These are phyloP conservation scores for Podarcis muralis DNA, from an alignment of 2,113 vertebrate genomes.

Conservation along the genomic window DNA sequence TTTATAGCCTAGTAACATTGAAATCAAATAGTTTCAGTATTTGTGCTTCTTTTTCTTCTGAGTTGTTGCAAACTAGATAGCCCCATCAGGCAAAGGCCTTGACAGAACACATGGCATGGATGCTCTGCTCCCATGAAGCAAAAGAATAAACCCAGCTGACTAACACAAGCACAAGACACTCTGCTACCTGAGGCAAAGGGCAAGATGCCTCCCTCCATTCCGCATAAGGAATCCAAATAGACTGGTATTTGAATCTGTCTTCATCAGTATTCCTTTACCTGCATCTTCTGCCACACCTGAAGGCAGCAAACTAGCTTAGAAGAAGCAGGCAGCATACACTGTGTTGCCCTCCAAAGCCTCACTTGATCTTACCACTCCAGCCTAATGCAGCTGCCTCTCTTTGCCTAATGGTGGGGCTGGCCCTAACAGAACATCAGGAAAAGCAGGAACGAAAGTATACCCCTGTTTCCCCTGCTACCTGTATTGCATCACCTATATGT, in stretches of 20 bases:
- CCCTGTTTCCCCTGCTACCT: not conserved
- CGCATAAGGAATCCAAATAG: no score
- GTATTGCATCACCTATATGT: not conserved
- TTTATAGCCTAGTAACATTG: not conserved
- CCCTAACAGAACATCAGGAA: not conserved
- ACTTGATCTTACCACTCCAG: no score
- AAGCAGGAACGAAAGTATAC: not conserved
- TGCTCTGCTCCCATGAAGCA: not conserved
- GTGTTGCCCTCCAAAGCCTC: no score
- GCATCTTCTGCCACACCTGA: no score
- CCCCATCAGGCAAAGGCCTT: not conserved
- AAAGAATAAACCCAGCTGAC: not conserved
- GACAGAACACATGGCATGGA: not conserved
- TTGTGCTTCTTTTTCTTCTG: constrained; percentile 49
- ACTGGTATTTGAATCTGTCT: no score
- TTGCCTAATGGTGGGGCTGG: no score
- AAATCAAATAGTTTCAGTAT: not conserved
- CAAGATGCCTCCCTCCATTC: no score
- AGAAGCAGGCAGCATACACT: no score
- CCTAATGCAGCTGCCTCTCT: no score
- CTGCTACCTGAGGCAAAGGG: no score
- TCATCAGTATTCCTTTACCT: no score
- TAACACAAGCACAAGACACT: not conserved
- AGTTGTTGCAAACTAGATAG: not conserved
- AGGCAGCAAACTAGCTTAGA: no score